Base-by-base conservation (phyloP, 1,140 invertebrate genomes). In the Copidosoma floridanum region DNA sequence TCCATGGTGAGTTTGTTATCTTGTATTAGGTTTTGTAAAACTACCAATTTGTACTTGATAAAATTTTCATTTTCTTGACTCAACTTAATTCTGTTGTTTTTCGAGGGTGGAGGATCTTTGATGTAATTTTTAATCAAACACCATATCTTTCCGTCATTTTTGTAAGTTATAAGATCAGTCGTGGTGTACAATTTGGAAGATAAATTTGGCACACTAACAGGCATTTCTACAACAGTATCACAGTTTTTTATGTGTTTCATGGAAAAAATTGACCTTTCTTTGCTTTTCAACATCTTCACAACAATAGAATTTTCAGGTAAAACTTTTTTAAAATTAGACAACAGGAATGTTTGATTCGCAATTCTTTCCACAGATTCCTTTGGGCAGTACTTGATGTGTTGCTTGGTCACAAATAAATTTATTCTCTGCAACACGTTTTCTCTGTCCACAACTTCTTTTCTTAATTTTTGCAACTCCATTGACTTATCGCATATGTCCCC, bases 71-170 rank as follows among this genome's bases (percentile, higher is more conserved):
- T 71, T 2, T 69, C 57, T 0, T 21, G 24, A 14, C 47, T 40
- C 6, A 63, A 32, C 7, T 44, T 21, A 10, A 59, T 56, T 43
- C 63, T 66, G 11, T 48, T 68, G 8, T 57, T 57, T 56, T 66
- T 61, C 2, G 59, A 63, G 1, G 47, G 11, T 6, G 38, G 7
- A 18, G 69, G 57, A 63, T 69, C 64, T 21, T 63, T 66, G 16
- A 72, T 16, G 57, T 70, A 78, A 67, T 79, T 58, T 16, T 60
- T 71, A 43, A 78, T 69, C 1, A 80, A 47, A 23, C 71, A 78
- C 76, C 75, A 79, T 26, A 73, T 61, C 18, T 64, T 53, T 1
- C 57, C 41, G 27, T 72, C 38, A 0, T 65, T 57, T 21, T 62
- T 68, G 3, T 73, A 54, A 16, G 71, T 65, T 4, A 80, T 68